These are phyloP conservation scores for Fulica atra DNA, from an alignment of 2,113 vertebrate genomes.

Conservation along the genomic window DNA sequence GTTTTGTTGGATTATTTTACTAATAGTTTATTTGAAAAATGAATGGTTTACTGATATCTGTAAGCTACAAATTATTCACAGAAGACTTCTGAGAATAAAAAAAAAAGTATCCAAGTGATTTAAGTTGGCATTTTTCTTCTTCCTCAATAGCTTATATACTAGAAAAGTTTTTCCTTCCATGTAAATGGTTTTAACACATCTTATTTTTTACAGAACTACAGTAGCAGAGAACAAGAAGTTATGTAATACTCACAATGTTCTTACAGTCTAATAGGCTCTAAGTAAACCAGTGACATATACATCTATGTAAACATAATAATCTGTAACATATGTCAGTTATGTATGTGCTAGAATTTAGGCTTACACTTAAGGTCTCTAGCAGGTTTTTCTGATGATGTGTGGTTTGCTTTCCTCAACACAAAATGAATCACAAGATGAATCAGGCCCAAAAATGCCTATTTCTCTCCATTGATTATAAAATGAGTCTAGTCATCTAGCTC, in stretches of 20 bases:
- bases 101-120: background rate
- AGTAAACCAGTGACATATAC: constrained; percentile 37
- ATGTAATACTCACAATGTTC: constrained; percentile 11
- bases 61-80: background rate
- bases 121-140: background rate
- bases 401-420: constrained; percentile 2
- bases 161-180: background rate
- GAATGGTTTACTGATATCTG: background rate
- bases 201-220: background rate
- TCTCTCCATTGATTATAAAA: background rate
- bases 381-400: background rate
- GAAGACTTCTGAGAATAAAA: background rate
- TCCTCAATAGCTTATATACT: background rate
- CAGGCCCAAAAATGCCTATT: background rate
- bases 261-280: constrained; percentile 24
- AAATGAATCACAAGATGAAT: constrained; percentile 55
- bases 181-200: background rate
- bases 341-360: constrained; percentile 39
- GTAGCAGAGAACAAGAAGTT: background rate
- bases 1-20: background rate
- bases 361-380: constrained; percentile 29
- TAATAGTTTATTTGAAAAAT: background rate
- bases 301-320: constrained; percentile 34
- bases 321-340: constrained; percentile 25
- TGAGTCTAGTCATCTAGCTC: background rate